Base-by-base conservation (phyloP, 2,797 vertebrate genomes). In the Lindbergichthys nudifrons region DNA sequence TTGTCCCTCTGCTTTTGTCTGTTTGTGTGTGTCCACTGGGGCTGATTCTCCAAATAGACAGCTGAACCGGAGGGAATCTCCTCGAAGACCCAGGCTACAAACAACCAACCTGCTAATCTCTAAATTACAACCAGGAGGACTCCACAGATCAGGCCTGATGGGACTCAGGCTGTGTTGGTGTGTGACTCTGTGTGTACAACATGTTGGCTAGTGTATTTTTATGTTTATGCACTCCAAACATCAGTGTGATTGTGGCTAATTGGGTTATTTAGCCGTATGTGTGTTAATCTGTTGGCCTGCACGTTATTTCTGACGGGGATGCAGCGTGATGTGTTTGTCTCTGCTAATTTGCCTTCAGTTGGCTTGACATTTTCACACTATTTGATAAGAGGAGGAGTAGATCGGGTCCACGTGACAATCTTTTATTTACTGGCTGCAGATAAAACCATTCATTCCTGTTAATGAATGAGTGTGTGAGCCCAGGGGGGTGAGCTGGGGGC, bases 381-480 rank as follows among this genome's bases (percentile, higher is more conserved):
- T 91, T 91, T 90, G 92, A 94, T 91, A 89, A 91, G 88, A 89
- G 87, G 81, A 26, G 46, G 80, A 88, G 89, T 88, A 85, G 83
- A 90, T 89, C 77, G 80, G 80, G 61, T 67, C 85, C 30, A 39
- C 3, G 84, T 91, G 91, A 89, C 92, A 92, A 91, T 93, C 84
- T 92, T 92, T 92, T 93, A 94, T 94, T 92, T 94, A 94, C 92
- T 90, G 63, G 80, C 84, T 83, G 81, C 83, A 84, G 90, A 91
- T 93, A 91, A 91, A 93, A 91, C 88, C 90, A 94, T 94, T 92
- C 89, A 91, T 94, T 94, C 87, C 89, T 84, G 81, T 87, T 94
- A 93, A 94, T 94, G 92, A 93, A 94, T 92, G 89, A 92, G 87
- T 81, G 83, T 90, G 73, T 84, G 82, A 83, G 89, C 86, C 82